A percentile compares a stretch with the other conserved stretches of the same genome.
Evolutionary conservation across 2,888 invertebrate genomes (phyloP).

Genomic region (Spatulosminthurus flaviceps): DNA sequence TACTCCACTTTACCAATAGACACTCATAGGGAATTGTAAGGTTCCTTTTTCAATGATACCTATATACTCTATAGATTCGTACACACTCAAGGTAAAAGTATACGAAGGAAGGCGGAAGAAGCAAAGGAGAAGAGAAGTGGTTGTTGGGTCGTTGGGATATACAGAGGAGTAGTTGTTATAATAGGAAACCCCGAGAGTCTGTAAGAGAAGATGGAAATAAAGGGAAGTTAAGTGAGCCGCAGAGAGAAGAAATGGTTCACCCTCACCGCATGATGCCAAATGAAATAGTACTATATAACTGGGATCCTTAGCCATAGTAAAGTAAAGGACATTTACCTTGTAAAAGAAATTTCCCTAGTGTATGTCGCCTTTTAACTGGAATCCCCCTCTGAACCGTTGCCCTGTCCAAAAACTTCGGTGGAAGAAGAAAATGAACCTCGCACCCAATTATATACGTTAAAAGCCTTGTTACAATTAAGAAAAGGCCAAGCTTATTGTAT

Average conservation of each 20-base stretch:
- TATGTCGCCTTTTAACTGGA: neutral
- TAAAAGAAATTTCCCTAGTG: neutral
- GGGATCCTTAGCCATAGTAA: neutral
- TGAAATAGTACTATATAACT: neutral
- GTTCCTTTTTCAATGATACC: too few species aligned
- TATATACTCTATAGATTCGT: too few species aligned
- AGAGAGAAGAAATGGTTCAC: conserved; percentile 52
- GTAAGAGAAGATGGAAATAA: conserved; percentile 40
- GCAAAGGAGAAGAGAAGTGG: too few species aligned
- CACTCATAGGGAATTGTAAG: too few species aligned
- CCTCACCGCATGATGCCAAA: conserved; percentile 52
- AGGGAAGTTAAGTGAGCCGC: conserved; percentile 45
- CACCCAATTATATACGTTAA: conserved; percentile 15
- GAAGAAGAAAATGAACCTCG: neutral
- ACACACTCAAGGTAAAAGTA: too few species aligned
- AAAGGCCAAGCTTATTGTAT: neutral
- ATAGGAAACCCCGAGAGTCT: neutral
- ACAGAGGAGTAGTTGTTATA: too few species aligned
- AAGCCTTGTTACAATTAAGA: conserved; percentile 16
- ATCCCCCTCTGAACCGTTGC: neutral
- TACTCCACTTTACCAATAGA: too few species aligned
- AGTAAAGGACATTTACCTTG: conserved; percentile 9
- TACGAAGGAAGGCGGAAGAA: too few species aligned
- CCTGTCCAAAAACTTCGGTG: neutral
- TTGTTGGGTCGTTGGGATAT: too few species aligned